Conservation (phyloP, 1,140 invertebrate genomes). For the Spodoptera frugiperda region DNA sequence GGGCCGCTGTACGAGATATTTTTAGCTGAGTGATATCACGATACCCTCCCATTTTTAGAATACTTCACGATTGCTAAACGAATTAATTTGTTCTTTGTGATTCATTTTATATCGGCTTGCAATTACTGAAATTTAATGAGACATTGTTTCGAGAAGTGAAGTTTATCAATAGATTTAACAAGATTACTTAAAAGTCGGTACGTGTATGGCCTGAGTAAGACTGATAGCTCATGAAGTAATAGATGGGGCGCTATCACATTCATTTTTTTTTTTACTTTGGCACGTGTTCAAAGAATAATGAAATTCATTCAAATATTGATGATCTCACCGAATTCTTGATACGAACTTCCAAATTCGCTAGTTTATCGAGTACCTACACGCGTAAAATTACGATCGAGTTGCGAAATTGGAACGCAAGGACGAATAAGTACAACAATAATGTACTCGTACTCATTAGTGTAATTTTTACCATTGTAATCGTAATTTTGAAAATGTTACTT, state of each 20-base stretch:
- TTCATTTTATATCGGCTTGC: neutral
- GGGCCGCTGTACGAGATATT: constrained; percentile 63
- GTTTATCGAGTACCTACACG: constrained; percentile 1
- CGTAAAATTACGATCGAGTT: constrained; percentile 3
- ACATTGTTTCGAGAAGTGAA: constrained; percentile 7
- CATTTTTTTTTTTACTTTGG: constrained; percentile 42
- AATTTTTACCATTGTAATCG: too few species aligned
- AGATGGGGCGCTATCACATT: neutral
- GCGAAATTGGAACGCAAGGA: constrained; percentile 30
- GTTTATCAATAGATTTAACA: neutral
- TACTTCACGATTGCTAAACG: constrained; percentile 39
- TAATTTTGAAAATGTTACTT: too few species aligned
- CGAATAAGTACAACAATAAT: neutral
- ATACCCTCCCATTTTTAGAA: constrained; percentile 65
- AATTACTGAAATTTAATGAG: neutral
- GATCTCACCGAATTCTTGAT: constrained; percentile 48
- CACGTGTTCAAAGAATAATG: constrained; percentile 33
- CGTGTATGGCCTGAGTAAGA: neutral
- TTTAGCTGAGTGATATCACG: constrained; percentile 66
- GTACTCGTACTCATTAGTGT: neutral
- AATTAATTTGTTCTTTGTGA: constrained; percentile 32
- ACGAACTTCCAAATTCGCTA: constrained; percentile 21
- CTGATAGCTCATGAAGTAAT: constrained; percentile 5
- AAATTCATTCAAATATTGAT: constrained; percentile 42
- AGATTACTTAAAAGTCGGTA: neutral